Base-by-base conservation (phyloP, 92 coral and sea anemone species). In the Epizoanthus rinbou region DNA sequence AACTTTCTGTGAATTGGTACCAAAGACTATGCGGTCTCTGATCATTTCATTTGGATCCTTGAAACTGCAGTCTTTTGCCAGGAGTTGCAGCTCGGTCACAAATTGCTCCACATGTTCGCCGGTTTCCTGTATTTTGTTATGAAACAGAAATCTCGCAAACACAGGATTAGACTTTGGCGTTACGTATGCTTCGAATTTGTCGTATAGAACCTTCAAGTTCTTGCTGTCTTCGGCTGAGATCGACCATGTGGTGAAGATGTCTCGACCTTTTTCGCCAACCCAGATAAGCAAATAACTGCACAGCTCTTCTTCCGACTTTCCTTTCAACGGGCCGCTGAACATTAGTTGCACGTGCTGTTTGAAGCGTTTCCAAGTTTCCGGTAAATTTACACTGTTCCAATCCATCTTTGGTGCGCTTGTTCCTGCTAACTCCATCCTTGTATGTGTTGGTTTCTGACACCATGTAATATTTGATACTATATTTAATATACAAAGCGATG, bases 41-140 rank as follows among this genome's bases (percentile, higher is more conserved):
- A 70, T 43, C 87, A 84, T 84, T 75, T 84, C 87, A 47, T 74
- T 41, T 45, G 69, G 79, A 58, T 84, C 69, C 24, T 47, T 63
- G 60, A 71, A 84, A 4, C 41, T 64, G 39, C 83, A 84, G 71
- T 84, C 87, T 75, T 74, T 69, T 1, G 70, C 87, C 11, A 64
- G 75, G 11, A 54, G 24, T 47, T 65, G 83, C 4, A 84, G 69
- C 16, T 83, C 76, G n/a, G 86, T 70, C n/a, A 81, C 59, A 65
- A 81, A 69, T 14, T 81, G 85, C 35, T 81, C 85, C 18, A 81
- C 81, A 28, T 28, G 31, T 4, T 28, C 8, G 28, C 52, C 86
- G n/a, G 13, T 17, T 3, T 8, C 69, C 25, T 64, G 35, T 4
- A 35, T 64, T 17, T 23, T 16, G 37, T 64, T 64, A 35, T 64